Evolutionary conservation across 2,797 vertebrate species (phyloP).

Genomic region (Melanotaenia parkinsoni): DNA sequence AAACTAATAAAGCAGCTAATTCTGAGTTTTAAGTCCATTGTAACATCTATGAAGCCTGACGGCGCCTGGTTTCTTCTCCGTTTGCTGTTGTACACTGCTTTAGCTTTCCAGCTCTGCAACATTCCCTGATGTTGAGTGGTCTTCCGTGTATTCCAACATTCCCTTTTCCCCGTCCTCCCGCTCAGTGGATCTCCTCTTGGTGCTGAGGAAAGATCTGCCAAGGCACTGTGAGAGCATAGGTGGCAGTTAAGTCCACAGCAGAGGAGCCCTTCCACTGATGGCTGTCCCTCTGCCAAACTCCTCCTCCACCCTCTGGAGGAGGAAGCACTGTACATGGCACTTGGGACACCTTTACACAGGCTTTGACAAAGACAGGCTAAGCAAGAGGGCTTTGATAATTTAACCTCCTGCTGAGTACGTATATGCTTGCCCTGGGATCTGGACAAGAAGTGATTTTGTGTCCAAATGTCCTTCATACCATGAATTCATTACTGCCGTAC

Average conservation of each 20-base stretch:
- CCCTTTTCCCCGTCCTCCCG: conserved; percentile 76
- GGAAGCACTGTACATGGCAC: conserved; percentile 70
- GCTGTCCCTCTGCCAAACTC: conserved; percentile 31
- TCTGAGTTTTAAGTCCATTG: conserved; percentile 67
- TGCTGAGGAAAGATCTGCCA: conserved; percentile 54
- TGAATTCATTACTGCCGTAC: conserved; percentile 95
- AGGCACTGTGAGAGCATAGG: conserved; percentile 69
- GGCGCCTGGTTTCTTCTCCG: conserved; percentile 44
- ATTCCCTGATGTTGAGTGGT: conserved; percentile 58
- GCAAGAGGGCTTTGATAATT: conserved; percentile 45
- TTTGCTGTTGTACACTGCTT: conserved; percentile 43
- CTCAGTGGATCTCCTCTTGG: conserved; percentile 53
- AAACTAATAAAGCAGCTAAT: conserved; percentile 84
- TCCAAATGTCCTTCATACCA: conserved; percentile 88
- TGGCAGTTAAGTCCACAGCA: conserved; percentile 53
- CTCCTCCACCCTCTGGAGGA: conserved; percentile 35
- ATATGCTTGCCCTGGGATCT: conserved; percentile 38
- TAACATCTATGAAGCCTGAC: conserved; percentile 56
- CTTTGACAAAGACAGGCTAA: conserved; percentile 61
- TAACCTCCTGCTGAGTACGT: conserved; percentile 38
- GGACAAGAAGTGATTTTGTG: conserved; percentile 54
- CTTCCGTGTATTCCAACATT: conserved; percentile 60
- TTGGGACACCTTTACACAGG: conserved; percentile 70
- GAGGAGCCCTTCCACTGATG: conserved; percentile 40
- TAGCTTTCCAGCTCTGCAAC: conserved; percentile 55